Evolutionary conservation across 2,888 invertebrate genomes (phyloP).

Genomic region (Hofmannophila pseudospretella): DNA sequence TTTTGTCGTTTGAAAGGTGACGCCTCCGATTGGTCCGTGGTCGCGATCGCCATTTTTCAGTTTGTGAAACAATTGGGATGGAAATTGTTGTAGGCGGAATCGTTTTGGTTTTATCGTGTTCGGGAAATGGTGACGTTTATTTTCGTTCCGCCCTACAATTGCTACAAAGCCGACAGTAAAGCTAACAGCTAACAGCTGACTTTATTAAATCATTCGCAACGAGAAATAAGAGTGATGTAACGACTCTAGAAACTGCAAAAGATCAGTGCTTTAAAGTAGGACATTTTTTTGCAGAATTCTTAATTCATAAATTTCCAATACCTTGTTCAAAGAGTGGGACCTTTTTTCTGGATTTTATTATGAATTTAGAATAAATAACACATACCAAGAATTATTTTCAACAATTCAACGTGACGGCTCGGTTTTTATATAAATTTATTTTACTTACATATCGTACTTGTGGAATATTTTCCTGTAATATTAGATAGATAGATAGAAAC

Average conservation of each 20-base stretch:
- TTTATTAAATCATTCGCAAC: constrained; percentile 41
- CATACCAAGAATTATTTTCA: too few species aligned
- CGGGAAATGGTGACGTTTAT: constrained; percentile 32
- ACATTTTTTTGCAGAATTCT: too few species aligned
- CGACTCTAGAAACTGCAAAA: constrained; percentile 1
- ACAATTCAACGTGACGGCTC: too few species aligned
- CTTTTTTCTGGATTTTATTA: too few species aligned
- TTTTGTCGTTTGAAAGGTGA: constrained; percentile 35
- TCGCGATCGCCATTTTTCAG: constrained; percentile 70
- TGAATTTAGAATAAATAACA: too few species aligned
- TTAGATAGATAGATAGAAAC: too few species aligned
- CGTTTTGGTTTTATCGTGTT: neutral
- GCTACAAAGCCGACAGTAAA: neutral
- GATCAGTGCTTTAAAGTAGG: too few species aligned
- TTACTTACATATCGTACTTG: too few species aligned
- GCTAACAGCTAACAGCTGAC: constrained; percentile 47
- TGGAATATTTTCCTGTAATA: too few species aligned
- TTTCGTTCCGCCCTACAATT: constrained; percentile 38
- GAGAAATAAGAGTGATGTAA: constrained; percentile 27
- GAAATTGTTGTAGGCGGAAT: constrained; percentile 57
- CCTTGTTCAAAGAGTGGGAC: too few species aligned
- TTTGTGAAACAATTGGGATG: constrained; percentile 62
- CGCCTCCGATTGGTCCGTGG: constrained; percentile 66
- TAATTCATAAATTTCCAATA: too few species aligned
- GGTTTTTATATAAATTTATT: too few species aligned